Percentiles rank a stretch among this genome's conserved stretches.
These are phyloP conservation scores for Sylvilagus floridanus DNA, from an alignment of 2,797 vertebrate species.

Conservation along the genomic window DNA sequence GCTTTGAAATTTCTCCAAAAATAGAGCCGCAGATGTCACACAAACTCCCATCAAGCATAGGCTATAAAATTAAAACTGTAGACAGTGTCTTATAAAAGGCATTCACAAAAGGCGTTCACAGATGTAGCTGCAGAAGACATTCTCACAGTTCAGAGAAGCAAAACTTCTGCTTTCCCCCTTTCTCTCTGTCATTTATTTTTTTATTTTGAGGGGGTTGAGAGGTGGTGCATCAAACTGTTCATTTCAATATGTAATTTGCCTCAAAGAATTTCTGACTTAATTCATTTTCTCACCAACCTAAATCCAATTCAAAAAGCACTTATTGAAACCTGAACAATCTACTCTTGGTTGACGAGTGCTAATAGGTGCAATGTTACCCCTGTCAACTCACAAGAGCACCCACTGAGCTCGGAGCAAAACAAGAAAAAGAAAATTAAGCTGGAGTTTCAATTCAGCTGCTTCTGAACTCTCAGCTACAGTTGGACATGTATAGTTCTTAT, in stretches of 20 bases:
- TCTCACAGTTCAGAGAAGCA: constrained; percentile 62
- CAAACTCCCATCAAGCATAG: constrained; percentile 79
- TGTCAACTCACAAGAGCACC: constrained; percentile 62
- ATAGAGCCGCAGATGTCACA: constrained; percentile 78
- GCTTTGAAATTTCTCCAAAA: constrained; percentile 83
- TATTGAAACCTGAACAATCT: constrained; percentile 76
- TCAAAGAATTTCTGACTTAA: constrained; percentile 80
- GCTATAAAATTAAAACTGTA: constrained; percentile 81
- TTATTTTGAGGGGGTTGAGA: neutral
- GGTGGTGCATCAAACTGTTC: constrained; percentile 73
- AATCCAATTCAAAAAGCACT: constrained; percentile 77
- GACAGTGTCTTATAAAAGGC: constrained; percentile 46
- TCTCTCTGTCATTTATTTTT: neutral
- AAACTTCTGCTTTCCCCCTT: neutral
- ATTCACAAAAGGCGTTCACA: constrained; percentile 21
- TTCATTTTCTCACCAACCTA: constrained; percentile 81
- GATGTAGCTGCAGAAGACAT: constrained; percentile 72
- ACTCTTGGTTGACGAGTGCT: constrained; percentile 74
- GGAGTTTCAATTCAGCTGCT: constrained; percentile 63
- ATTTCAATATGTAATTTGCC: constrained; percentile 84
- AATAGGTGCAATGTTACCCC: constrained; percentile 77
- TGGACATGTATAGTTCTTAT: constrained; percentile 36
- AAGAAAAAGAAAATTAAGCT: constrained; percentile 62
- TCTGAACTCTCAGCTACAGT: constrained; percentile 25
- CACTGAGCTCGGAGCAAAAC: constrained; percentile 65